phyloP scores from a whole-genome alignment of 2,113 vertebrate species.

The Eretmochelys imbricata region DNA sequence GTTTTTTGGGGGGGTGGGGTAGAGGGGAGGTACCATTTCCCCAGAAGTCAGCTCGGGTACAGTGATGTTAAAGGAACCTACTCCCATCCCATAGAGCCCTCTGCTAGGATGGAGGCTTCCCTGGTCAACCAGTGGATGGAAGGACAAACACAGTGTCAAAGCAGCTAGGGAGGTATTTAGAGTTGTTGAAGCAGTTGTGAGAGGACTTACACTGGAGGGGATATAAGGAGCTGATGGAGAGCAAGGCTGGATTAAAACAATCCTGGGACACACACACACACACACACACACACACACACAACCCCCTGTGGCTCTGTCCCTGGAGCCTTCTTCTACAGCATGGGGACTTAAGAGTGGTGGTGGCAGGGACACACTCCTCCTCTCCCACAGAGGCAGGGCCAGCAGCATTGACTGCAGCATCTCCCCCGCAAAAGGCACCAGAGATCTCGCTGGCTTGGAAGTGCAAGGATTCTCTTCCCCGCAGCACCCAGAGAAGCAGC shows the following conservation, averaged over 20 bases:
- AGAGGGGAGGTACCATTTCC: no score
- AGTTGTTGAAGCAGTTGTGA: no score
- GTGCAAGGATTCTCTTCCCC: background rate
- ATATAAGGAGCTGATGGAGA: background rate
- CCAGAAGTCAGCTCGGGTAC: no score
- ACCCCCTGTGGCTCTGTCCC: background rate
- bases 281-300: background rate
- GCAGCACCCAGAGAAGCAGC: background rate
- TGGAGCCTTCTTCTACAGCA: accelerated
- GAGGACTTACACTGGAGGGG: no score
- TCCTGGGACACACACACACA: background rate
- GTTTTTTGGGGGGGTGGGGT: no score
- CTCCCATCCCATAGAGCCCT: no score
- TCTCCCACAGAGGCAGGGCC: background rate
- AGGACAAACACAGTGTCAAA: no score
- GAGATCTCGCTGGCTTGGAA: background rate
- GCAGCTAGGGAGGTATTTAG: no score
- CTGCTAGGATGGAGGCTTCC: no score
- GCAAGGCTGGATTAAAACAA: background rate
- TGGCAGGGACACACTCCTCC: background rate
- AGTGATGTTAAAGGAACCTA: no score
- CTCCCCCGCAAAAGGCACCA: accelerated
- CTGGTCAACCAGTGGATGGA: no score
- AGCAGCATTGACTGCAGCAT: background rate
- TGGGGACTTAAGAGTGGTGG: accelerated